Evolutionary conservation across 2,113 vertebrate species (phyloP), one percentile per base, ranked within the genome.

Genomic region (Sturnus vulgaris): DNA sequence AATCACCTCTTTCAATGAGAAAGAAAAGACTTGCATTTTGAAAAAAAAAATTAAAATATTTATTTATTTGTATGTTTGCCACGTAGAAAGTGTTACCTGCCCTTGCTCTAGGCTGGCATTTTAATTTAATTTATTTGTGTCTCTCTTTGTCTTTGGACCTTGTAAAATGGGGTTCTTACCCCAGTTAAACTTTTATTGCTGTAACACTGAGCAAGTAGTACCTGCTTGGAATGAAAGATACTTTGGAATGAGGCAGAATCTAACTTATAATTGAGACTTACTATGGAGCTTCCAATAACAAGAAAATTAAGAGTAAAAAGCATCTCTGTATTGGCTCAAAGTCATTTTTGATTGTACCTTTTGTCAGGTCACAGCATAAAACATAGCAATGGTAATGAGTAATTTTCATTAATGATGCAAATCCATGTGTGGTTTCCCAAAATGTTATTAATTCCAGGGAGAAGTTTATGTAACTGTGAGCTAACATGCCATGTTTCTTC

Each of bases 331-430:
- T 8, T 72, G 72, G 30, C 22, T 56, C 28, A 20, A 60, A 52
- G 25, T 60, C 10, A 4, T 8, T 37, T 76, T 71, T 50, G 10
- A 75, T 49, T 16, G 23, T 18, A 17, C 59, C 68, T 94, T 42
- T 95, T 7, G 31, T 30, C 39, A 84, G 23, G 21, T 63, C 52
- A 55, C 64, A 80, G 40, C 4, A 42, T 42, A 86, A 88, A 81
- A 82, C 76, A 71, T 20, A 3, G 7, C 42, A 31, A 52, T 53
- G 69, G 7, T 23, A 40, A 92, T 61, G 15, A 82, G 69, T 31
- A 66, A 84, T 55, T 9, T 71, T 92, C 35, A 70, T 96, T 86
- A 96, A 90, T 86, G 94, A 96, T 77, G 71, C 27, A 96, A 88
- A 92, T 57, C 88, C 63, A 27, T 69, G 79, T 27, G 69, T 65